phyloP scores from a whole-genome alignment of 2,888 invertebrate species.

The Drosophila fulvimacula region DNA sequence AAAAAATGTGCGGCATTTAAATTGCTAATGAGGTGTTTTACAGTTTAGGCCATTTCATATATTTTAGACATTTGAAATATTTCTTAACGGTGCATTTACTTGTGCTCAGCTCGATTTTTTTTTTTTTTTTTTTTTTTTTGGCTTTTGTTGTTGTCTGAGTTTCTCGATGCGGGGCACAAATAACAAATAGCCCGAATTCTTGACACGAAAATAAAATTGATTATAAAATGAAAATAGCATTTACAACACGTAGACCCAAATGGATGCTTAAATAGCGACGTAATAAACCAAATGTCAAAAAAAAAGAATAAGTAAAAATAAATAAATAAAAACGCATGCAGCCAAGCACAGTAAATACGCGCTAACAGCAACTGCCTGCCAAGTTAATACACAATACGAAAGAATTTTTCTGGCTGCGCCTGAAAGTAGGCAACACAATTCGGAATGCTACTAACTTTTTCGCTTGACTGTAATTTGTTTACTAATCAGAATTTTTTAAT shows the following conservation, averaged over 20 bases:
- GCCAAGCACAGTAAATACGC: conserved; percentile 25
- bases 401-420: conserved; percentile 18
- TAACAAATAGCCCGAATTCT: conserved; percentile 58
- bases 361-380: conserved; percentile 3
- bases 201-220: conserved; percentile 45
- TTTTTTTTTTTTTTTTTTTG: conserved; percentile 5
- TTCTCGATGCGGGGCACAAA: conserved; percentile 9
- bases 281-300: conserved; percentile 73
- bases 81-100: conserved; percentile 26
- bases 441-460: conserved; percentile 25
- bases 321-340: conserved; percentile 6
- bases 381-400: neutral
- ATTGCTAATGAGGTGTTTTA: neutral
- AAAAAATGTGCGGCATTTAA: neutral
- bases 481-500: neutral
- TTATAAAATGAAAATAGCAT: conserved; percentile 42
- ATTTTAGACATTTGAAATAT: neutral
- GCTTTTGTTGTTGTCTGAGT: conserved; percentile 19
- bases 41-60: neutral
- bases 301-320: conserved; percentile 31
- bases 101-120: conserved; percentile 13
- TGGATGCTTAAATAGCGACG: conserved; percentile 56
- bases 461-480: conserved; percentile 2
- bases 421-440: conserved; percentile 54
- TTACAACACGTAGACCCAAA: conserved; percentile 44